These are phyloP conservation scores for Anguilla anguilla DNA, from an alignment of 2,797 vertebrate species.

Conservation along the genomic window DNA sequence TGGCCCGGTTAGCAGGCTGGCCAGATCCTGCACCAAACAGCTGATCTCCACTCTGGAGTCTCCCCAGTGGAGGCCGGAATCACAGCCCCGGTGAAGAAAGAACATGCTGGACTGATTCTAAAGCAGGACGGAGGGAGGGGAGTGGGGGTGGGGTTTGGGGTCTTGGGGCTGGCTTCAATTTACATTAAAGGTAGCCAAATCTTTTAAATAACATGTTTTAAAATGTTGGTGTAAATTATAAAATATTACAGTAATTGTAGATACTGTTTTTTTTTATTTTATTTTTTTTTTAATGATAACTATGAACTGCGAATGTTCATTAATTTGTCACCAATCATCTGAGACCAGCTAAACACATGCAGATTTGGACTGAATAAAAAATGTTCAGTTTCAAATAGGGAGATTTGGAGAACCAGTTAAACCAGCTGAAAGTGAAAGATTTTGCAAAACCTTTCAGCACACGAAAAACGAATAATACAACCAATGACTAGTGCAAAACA, in stretches of 20 bases:
- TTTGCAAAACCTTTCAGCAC: no score
- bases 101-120: constrained; percentile 43
- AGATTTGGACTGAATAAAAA: neutral
- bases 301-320: neutral
- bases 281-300: neutral
- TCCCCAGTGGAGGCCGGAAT: constrained; percentile 32
- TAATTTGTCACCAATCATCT: neutral
- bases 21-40: constrained; percentile 39
- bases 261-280: neutral
- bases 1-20: constrained; percentile 57
- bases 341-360: neutral
- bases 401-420: neutral
- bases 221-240: no score
- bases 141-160: constrained; percentile 49
- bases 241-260: neutral
- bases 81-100: constrained; percentile 33
- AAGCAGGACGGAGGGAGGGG: constrained; percentile 31
- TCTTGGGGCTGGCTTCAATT: constrained; percentile 25
- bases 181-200: neutral
- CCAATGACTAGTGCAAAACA: no score
- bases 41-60: constrained; percentile 44
- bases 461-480: no score
- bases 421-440: neutral
- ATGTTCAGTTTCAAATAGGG: neutral
- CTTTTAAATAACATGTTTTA: no score